Evolutionary conservation across 1,140 invertebrate genomes (phyloP), one percentile per base, ranked within the genome.

Genomic region (Homalodisca vitripennis): DNA sequence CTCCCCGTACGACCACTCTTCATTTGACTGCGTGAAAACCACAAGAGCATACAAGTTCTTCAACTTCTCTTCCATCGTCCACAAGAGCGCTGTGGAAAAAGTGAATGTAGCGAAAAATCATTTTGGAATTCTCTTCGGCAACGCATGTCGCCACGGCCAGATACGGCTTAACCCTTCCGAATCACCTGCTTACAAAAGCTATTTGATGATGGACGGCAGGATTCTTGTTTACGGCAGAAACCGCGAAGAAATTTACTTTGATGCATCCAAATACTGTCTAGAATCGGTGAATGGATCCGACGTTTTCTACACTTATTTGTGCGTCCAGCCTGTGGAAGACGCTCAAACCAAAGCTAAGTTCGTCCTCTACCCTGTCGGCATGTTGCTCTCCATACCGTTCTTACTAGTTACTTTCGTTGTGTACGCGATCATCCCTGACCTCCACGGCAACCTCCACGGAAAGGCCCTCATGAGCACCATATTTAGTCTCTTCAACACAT

Each of bases 391-490:
- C 3, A 3, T 3, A 20, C 2, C 3, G 6, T 51, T 51, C n/a
- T 51, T 51, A 20, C 3, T 51, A 3, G 48, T 20, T 3, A 51
- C 48, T 12, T 51, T 51, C 6, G 3, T 51, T 51, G n/a, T 51
- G 3, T 51, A 51, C n/a, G 17, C 48, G 3, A 51, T 51, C 3
- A 51, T 51, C n/a, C 48, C 48, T 10, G 48, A 51, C 3, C 48
- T 51, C n/a, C 48, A 22, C n/a, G n/a, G n/a, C n/a, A 51, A 51
- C 48, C 3, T 51, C 48, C 48, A 51, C 22, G 48, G 48, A 14
- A 51, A 51, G 48, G 3, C 48, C n/a, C 48, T 51, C n/a, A 51
- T 51, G 48, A 12, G 48, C n/a, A 20, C 3, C 22, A 22, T 51
- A 20, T 3, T 51, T 10, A 20, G 14, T 12, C 48, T 51, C 6